Evolutionary conservation across 2,797 vertebrate genomes (phyloP).

Genomic region (Aldrovandia affinis): DNA sequence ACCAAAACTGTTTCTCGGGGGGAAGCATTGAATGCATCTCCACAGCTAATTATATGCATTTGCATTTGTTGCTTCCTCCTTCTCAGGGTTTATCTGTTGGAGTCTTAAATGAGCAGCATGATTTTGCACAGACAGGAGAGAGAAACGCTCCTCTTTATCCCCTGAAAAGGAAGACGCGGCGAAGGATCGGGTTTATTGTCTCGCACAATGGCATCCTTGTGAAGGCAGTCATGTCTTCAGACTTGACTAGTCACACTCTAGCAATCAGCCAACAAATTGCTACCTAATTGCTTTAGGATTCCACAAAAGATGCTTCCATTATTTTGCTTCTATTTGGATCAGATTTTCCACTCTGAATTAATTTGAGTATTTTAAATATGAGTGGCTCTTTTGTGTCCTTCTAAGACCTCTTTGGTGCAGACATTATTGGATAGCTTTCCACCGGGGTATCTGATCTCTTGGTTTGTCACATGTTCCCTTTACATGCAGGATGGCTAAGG

Average conservation of each 20-base stretch:
- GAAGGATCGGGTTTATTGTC: slow-evolving; percentile 36
- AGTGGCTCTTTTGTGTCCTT: slow-evolving; percentile 45
- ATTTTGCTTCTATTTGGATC: not conserved
- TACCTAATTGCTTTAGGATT: slow-evolving; percentile 7
- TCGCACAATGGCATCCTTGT: slow-evolving; percentile 39
- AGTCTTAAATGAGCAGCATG: not conserved
- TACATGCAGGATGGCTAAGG: not conserved
- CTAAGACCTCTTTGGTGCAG: not conserved
- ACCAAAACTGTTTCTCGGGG: too few relatives aligned
- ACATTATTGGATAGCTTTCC: not conserved
- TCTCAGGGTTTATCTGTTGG: not conserved
- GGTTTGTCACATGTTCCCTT: slow-evolving; percentile 46
- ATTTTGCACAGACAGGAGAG: not conserved
- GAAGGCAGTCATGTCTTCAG: slow-evolving; percentile 39
- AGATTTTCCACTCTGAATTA: slow-evolving; percentile 13
- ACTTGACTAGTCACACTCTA: slow-evolving; percentile 18
- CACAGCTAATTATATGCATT: too few relatives aligned
- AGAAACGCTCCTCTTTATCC: not conserved
- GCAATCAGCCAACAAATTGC: slow-evolving; percentile 45
- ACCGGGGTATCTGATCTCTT: slow-evolving; percentile 50
- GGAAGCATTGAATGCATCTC: too few relatives aligned
- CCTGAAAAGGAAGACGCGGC: slow-evolving; percentile 25
- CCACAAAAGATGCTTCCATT: slow-evolving; percentile 30
- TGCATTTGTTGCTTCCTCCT: not conserved
- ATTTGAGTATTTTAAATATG: not conserved